Base-by-base conservation (phyloP, 2,113 vertebrate species). In the Varanus komodoensis region DNA sequence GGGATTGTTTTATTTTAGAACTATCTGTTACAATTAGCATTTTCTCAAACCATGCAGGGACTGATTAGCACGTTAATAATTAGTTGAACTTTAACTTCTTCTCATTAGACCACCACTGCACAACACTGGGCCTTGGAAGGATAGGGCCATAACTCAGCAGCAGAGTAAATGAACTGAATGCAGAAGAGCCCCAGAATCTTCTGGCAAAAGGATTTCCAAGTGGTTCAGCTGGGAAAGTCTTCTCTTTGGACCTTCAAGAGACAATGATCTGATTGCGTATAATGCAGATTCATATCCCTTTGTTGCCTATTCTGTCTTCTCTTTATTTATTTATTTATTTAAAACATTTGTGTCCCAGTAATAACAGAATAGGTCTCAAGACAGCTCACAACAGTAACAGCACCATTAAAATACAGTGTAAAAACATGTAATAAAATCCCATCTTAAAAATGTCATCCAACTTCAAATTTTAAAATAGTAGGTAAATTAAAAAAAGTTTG, bases 61-160 rank as follows among this genome's bases (percentile, higher is more conserved):
- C 54, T 74, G 68, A 82, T 82, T 84, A 67, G 38, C 27, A 68
- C 84, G 61, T 67, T 64, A 77, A n/a, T 89, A 17, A 89, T 67
- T 77, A n/a, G 44, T 14, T 84, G 38, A 67, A 89, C 14, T 89
- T 17, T 67, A 17, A 15, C 4, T 77, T 64, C 1, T 77, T 84
- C 77, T 74, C 4, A 27, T 82, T 6, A 8, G 38, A 69, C 88
- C 17, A 61, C 38, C 7, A 32, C 68, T 54, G 32, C 32, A 48
- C 52, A 89, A 21, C 19, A 52, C 1, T 29, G 1, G 87, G 54
- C 2, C 0, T 27, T 80, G 8, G 69, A 17, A 19, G 50, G 12
- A 11, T 4, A 75, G 29, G 1, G 82, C 21, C 52, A 57, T 88
- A 2, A 34, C 64, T 23, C 71, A 3, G 19, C 38, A 19, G 84